phyloP scores from a whole-genome alignment of 2,113 vertebrate species.

The Strix aluco region DNA sequence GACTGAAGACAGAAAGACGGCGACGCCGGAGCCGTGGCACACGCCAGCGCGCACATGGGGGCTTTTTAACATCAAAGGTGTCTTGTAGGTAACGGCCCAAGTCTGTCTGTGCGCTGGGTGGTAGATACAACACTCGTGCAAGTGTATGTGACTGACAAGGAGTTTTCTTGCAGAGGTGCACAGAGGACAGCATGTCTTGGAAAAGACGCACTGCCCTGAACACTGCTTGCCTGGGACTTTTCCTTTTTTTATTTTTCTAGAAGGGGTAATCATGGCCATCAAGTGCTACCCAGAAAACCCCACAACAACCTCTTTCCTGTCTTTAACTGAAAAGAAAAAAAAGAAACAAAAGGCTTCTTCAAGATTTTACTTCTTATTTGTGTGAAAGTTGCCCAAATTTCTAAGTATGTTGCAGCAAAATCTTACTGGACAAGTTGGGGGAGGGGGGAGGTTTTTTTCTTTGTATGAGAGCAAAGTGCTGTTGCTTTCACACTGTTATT shows the following conservation, averaged over 20 bases:
- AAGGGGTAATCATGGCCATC: constrained; percentile 7
- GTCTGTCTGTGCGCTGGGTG: neutral
- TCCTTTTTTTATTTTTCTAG: constrained; percentile 7
- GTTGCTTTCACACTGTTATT: constrained; percentile 91
- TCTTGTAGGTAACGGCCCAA: rapidly evolving
- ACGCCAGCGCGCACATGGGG: rapidly evolving
- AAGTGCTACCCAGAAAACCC: neutral
- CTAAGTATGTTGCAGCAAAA: constrained; percentile 48
- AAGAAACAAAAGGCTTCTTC: constrained; percentile 3
- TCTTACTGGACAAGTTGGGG: constrained; percentile 27
- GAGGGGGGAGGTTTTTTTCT: constrained; percentile 34
- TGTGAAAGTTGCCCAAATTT: constrained; percentile 69
- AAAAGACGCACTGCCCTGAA: neutral
- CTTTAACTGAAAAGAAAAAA: neutral
- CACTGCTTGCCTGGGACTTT: neutral
- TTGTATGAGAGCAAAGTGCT: constrained; percentile 86
- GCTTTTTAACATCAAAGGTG: neutral
- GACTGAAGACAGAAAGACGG: neutral
- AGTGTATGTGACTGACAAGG: rapidly evolving
- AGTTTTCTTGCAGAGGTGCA: neutral
- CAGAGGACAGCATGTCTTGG: neutral
- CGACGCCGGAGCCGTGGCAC: neutral
- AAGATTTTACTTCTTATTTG: constrained; percentile 53
- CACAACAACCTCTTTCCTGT: neutral
- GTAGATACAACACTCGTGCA: neutral